Percentiles rank a stretch among this genome's conserved stretches.
Evolutionary conservation across 2,888 invertebrate genomes (phyloP).

Genomic region (Aleiodes leptofemur): DNA sequence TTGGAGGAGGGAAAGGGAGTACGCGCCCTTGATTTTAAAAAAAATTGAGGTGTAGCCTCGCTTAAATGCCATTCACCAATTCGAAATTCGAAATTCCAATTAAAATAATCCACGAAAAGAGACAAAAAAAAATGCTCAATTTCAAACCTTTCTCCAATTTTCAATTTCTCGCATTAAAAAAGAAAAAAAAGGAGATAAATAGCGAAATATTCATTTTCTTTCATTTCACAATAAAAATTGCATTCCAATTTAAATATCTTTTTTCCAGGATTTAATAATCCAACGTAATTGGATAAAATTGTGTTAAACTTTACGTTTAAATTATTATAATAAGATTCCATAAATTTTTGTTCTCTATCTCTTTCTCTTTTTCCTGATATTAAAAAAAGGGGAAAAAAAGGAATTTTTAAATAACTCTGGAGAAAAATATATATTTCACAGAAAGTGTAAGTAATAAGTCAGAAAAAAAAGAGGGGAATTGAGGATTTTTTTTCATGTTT

Average conservation of each 20-base stretch:
- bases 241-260: no score
- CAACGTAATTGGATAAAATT: no score
- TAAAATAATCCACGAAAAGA: neutral
- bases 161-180: neutral
- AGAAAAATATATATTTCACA: neutral
- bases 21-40: conserved; percentile 3
- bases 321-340: no score
- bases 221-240: no score
- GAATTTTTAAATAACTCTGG: neutral
- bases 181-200: neutral
- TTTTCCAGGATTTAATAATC: no score
- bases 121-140: neutral
- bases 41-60: conserved; percentile 4
- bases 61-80: conserved; percentile 23
- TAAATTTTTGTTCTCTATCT: no score
- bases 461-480: neutral
- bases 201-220: no score
- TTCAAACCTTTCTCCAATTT: neutral
- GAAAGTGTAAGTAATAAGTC: conserved; percentile 36
- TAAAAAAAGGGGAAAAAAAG: neutral
- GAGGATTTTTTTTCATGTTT: conserved; percentile 11
- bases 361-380: no score
- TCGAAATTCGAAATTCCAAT: conserved; percentile 14
- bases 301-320: no score
- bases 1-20: neutral